Base-by-base conservation (phyloP, 2,113 vertebrate species). In the Leiothrix lutea region DNA sequence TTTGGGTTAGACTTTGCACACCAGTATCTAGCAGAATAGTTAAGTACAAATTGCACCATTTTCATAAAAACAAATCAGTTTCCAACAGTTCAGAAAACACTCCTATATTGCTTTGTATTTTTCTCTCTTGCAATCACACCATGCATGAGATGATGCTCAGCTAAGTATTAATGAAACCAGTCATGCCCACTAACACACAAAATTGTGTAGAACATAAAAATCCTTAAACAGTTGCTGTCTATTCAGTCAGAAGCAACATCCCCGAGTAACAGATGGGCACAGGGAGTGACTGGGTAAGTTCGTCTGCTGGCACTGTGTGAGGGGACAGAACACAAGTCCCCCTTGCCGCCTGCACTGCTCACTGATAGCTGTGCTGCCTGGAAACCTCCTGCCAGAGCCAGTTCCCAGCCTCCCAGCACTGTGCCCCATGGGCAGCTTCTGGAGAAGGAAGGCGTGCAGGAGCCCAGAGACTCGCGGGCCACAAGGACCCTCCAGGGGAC, bases 371-470 rank as follows among this genome's bases (percentile, higher is more conserved):
- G 61, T 23, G 31, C 66, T n/a, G 28, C 14, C 14, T 5, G 45
- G 57, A 54, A 60, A 14, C 8, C 7, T 2, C 61, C 54, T 14
- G 40, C 40, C 38, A 42, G 33, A 61, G 54, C 10, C 5, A 1
- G 9, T 2, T 40, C 24, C 23, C 8, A 2, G 44, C 16, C 64
- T 36, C 69, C 33, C 1, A n/a, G 16, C 53, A 35, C 38, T 0
- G 0, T 22, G 35, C 16, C 3, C 6, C 64, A 40, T 0, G 4
- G 51, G 66, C 47, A 67, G 23, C 0, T 31, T 31, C 2, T 20
- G 16, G 14, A 40, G 40, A 40, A 40, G 61, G 38, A 5, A 61
- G 58, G 50, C n/a, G 29, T 0, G 2, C 66, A 17, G 40, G 33
- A 92, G 42, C 67, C n/a, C 62, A 26, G 14, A 23, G 62, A 22